Base-by-base conservation (phyloP, 2,113 vertebrate species). In the Pavo muticus region DNA sequence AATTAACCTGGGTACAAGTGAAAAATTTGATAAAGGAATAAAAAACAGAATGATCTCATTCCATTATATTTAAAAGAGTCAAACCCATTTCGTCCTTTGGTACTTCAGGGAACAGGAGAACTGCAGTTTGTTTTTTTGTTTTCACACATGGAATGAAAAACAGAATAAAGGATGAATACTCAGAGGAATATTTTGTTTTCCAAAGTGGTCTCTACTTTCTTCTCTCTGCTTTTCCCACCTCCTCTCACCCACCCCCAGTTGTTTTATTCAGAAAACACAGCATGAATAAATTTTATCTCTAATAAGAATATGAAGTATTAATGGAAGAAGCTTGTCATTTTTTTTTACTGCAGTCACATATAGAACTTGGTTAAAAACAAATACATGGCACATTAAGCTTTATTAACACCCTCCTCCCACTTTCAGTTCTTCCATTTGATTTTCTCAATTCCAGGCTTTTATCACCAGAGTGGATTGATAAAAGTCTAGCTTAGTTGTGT, bases 381-480 rank as follows among this genome's bases (percentile, higher is more conserved):
- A 91, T 60, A 77, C 70, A 20, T 5, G 39, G 29, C 32, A 80
- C 79, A 67, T 87, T 91, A 82, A 20, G 75, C 79, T 95, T 96
- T 17, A 91, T 84, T 89, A 91, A 68, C 60, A 77, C 80, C 37
- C 47, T 90, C 47, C 81, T 93, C 60, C 74, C 81, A 42, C 40
- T 95, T 94, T 75, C 25, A 50, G 63, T 90, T 97, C 95, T 87
- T 92, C 76, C 82, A 78, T 93, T 93, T 93, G 68, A 64, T 95
- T 88, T 91, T 94, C 56, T 84, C 93, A 83, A 83, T 95, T 77
- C 84, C 91, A 96, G 69, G 97, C 98, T 98, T 98, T 98, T 98
- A 98, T 98, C 98, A 91, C 98, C 72, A 94, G 70, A 70, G 65
- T 83, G 64, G 44, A 97, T 96, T 98, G 97, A 97, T 97, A 98